These are phyloP conservation scores for Adelognathus sp. DNA, from an alignment of 2,888 invertebrate genomes.

Conservation along the genomic window DNA sequence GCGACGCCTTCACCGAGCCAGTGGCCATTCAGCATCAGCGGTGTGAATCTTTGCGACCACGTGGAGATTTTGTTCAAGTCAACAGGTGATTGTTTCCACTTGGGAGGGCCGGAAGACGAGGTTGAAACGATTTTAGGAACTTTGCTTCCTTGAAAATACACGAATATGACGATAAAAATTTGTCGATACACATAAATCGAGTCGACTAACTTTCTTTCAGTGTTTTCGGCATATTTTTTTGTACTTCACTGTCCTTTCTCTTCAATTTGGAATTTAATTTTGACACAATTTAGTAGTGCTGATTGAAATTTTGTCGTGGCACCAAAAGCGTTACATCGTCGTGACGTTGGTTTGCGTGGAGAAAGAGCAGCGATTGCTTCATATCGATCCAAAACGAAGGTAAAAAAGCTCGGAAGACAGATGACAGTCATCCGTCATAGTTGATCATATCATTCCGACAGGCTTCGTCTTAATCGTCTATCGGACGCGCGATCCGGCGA, in stretches of 20 bases:
- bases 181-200: neutral
- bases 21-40: conserved; percentile 67
- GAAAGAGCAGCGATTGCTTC: neutral
- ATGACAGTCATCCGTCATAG: conserved; percentile 30
- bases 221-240: conserved; percentile 11
- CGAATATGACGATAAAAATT: neutral
- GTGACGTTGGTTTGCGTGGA: conserved; percentile 23
- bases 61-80: conserved; percentile 63
- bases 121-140: conserved; percentile 53
- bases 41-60: conserved; percentile 64
- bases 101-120: conserved; percentile 71
- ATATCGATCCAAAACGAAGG: conserved; percentile 16
- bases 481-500: neutral
- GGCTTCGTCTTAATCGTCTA: conserved; percentile 4
- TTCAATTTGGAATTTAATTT: neutral
- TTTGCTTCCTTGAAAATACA: conserved; percentile 18
- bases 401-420: conserved; percentile 32
- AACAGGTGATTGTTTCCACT: conserved; percentile 74
- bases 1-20: conserved; percentile 62
- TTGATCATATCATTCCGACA: conserved; percentile 35
- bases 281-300: neutral
- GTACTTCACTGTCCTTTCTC: too few species aligned
- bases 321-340: conserved; percentile 10
- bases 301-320: neutral
- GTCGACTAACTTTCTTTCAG: conserved; percentile 18